Evolutionary conservation across 2,113 vertebrate genomes (phyloP), one percentile per base, ranked within the genome.

Genomic region (Bagarius yarrelli): DNA sequence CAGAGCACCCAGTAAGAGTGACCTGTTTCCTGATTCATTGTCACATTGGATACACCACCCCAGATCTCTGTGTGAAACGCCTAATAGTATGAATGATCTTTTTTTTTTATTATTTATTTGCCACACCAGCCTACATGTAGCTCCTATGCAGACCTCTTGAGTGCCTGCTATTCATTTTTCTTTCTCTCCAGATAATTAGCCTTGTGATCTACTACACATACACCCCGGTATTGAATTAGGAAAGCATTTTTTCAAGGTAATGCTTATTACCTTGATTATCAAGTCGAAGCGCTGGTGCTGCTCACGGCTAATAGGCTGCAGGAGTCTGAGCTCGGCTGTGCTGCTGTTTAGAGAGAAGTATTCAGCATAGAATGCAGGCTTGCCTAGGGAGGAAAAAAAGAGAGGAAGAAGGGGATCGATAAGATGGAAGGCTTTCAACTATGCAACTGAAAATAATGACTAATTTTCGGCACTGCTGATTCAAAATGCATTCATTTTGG

Each of bases 241-340:
- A 47, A 32, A 80, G 34, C 55, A 60, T 21, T 55, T 53, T 72
- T 21, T 21, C 16, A 55, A 73, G 19, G 70, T 66, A 12, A 61
- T 25, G 53, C 8, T 66, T 50, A 47, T 95, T 95, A 99, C 98
- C 97, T 99, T 99, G 89, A 99, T 95, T 84, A 99, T 96, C 91
- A 99, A 94, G 94, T 99, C 96, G 91, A 99, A 99, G 90, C 94
- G 95, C 88, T 93, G 95, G 89, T 95, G 89, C 71, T 95, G 92
- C 80, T 97, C 96, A 85, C 98, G 95, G 61, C 95, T 95, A 84
- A 99, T 88, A 70, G 95, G 94, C 81, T 95, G 95, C 9, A 98
- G 91, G 16, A 99, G 95, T 0, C 88, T 91, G 11, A 99, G 95
- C 80, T 93, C 95, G 4, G 97, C 98, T 0, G 96, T 96, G 52